These are phyloP conservation scores for Corbicula japonica DNA, from an alignment of 2,888 invertebrate species.

Conservation along the genomic window DNA sequence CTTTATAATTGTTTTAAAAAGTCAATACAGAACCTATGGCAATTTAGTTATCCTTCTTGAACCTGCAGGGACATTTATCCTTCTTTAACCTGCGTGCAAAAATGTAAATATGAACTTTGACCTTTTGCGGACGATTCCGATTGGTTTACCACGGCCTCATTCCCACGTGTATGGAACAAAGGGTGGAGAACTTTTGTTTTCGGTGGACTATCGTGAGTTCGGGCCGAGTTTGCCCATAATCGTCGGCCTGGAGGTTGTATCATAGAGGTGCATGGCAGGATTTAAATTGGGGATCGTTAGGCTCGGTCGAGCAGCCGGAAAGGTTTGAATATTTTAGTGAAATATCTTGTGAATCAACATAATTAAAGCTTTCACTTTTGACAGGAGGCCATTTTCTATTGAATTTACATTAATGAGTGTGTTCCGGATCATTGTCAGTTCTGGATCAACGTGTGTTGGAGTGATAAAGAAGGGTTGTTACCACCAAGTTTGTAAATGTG, in stretches of 20 bases:
- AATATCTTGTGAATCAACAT: slow-evolving; percentile 53
- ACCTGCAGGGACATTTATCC: too few relatives aligned
- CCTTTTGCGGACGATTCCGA: slow-evolving; percentile 65
- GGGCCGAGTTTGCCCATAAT: slow-evolving; percentile 6
- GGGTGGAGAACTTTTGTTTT: slow-evolving; percentile 50
- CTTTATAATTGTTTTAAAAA: too few relatives aligned
- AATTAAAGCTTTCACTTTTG: slow-evolving; percentile 17
- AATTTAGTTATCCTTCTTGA: too few relatives aligned
- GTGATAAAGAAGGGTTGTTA: too few relatives aligned
- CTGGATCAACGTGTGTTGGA: too few relatives aligned
- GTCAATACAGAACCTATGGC: too few relatives aligned
- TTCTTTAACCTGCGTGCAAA: too few relatives aligned
- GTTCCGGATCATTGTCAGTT: too few relatives aligned
- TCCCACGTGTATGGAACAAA: slow-evolving; percentile 77
- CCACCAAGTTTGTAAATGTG: too few relatives aligned
- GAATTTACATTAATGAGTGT: too few relatives aligned
- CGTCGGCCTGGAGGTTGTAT: background rate
- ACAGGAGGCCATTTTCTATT: slow-evolving; percentile 63
- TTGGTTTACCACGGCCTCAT: slow-evolving; percentile 72
- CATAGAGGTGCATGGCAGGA: slow-evolving; percentile 76
- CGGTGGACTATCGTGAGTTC: slow-evolving; percentile 32
- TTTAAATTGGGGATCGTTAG: slow-evolving; percentile 86
- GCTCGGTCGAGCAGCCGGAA: slow-evolving; percentile 87
- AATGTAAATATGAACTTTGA: slow-evolving; percentile 79
- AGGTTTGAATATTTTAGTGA: slow-evolving; percentile 79